A percentile compares a stretch with the other conserved stretches of the same genome.
These are phyloP conservation scores for Antheraea pernyi DNA, from an alignment of 1,140 invertebrate species.

Conservation along the genomic window DNA sequence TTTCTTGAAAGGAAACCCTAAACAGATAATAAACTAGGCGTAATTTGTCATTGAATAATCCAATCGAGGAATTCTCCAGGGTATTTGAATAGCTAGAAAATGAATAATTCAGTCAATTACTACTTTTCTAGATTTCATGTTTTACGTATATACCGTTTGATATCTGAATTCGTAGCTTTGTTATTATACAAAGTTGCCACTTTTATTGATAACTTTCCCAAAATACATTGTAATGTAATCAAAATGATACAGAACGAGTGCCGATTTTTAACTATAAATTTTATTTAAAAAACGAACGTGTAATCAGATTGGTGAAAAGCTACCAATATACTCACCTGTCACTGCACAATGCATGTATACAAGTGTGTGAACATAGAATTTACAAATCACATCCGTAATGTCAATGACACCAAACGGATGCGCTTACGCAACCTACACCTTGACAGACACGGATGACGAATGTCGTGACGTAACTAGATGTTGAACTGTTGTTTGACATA, in stretches of 20 bases:
- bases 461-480: conserved; percentile 42
- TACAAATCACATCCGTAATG: conserved; percentile 61
- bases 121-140: background rate
- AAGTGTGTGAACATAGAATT: conserved; percentile 22
- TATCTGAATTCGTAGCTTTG: background rate
- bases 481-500: background rate
- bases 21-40: too few relatives aligned
- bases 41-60: too few relatives aligned
- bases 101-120: too few relatives aligned
- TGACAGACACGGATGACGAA: conserved; percentile 65
- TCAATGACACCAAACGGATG: conserved; percentile 71
- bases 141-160: background rate
- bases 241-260: background rate
- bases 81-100: too few relatives aligned
- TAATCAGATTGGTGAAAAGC: background rate
- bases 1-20: too few relatives aligned
- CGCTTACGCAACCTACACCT: conserved; percentile 71
- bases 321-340: conserved; percentile 31
- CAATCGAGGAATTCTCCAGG: too few relatives aligned
- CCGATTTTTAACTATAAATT: background rate
- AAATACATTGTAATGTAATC: too few relatives aligned
- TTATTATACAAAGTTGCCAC: background rate
- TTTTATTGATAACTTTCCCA: too few relatives aligned
- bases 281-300: background rate
- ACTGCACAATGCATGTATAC: conserved; percentile 34